Conservation (phyloP, 1,140 invertebrate species). For the Musca domestica region DNA sequence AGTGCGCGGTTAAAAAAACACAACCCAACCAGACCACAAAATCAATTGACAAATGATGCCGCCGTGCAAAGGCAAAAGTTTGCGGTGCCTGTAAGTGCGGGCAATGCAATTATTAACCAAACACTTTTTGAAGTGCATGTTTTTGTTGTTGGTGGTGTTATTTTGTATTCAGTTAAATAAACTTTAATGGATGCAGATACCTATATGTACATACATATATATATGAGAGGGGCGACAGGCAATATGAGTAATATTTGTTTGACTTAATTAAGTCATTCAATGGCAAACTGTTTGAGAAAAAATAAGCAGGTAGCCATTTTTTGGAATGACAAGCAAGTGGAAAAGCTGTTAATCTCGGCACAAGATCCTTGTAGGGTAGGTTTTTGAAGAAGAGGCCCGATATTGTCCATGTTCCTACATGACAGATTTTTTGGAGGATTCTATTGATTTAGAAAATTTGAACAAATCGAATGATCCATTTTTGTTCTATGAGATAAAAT, state of each 20-base stretch:
- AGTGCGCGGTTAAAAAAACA: constrained; percentile 33
- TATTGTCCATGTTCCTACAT: too few relatives aligned
- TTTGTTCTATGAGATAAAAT: too few relatives aligned
- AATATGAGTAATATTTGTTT: not conserved
- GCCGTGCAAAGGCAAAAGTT: constrained; percentile 1
- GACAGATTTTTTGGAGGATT: too few relatives aligned
- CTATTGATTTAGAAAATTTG: too few relatives aligned
- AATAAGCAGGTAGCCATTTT: not conserved
- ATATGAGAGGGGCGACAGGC: not conserved
- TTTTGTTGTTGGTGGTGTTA: not conserved
- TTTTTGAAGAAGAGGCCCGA: too few relatives aligned
- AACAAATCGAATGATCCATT: too few relatives aligned
- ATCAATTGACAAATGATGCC: constrained; percentile 49
- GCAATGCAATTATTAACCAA: constrained; percentile 5
- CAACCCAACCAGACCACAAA: constrained; percentile 28
- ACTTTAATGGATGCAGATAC: not conserved
- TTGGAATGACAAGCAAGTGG: not conserved
- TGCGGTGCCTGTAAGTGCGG: not conserved
- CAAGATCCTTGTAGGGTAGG: too few relatives aligned
- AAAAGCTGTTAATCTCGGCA: too few relatives aligned
- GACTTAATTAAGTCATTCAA: constrained; percentile 12
- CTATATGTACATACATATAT: too few relatives aligned
- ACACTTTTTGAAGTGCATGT: constrained; percentile 4
- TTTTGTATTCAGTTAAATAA: not conserved
- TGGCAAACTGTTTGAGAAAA: not conserved